Evolutionary conservation across 2,113 vertebrate species (phyloP), one percentile per base, ranked within the genome.

Genomic region (Synchiropus splendidus): DNA sequence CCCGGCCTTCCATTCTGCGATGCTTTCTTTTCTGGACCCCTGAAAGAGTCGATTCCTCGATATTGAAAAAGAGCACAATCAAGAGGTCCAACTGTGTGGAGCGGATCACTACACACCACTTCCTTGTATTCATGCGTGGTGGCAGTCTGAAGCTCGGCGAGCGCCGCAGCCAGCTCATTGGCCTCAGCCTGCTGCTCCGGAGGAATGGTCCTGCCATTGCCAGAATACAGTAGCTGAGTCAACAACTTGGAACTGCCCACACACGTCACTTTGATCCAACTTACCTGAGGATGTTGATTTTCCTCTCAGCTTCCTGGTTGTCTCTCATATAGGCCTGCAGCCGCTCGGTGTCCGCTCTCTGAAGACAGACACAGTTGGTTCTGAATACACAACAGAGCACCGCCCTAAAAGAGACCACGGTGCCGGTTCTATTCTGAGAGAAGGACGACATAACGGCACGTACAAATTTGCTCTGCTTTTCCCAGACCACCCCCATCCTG

Each of bases 131-230:
- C 87, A 2, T 91, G 87, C 50, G 79, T 75, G 2, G 87, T 83
- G 8, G 61, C 60, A 15, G 86, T 39, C 41, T 91, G 83, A 33
- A 96, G 77, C 6, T 92, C 88, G 17, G 87, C 76, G 31, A 96
- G 83, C 2, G 74, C 78, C 0, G 86, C 80, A 0, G 85, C 90
- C 44, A 97, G 81, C 35, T 92, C 88, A 47, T 83, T 86, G 15
- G 89, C 90, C 59, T 98, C 93, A 0, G 83, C 90, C 63, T 95
- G 88, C 46, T 96, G 90, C 53, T 94, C 94, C 2, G 78, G 88
- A 6, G 93, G 94, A 39, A 95, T 74, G 0, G 85, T 91, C 40
- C 94, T 97, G 53, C 8, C 8, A 27, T 27, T 27, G 21, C 4
- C 8, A 8, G 21, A 27, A 27, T 27, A n/a, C n/a, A n/a, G n/a